Conservation (phyloP, 2,797 vertebrate genomes). For the Kryptolebias ocellatus region DNA sequence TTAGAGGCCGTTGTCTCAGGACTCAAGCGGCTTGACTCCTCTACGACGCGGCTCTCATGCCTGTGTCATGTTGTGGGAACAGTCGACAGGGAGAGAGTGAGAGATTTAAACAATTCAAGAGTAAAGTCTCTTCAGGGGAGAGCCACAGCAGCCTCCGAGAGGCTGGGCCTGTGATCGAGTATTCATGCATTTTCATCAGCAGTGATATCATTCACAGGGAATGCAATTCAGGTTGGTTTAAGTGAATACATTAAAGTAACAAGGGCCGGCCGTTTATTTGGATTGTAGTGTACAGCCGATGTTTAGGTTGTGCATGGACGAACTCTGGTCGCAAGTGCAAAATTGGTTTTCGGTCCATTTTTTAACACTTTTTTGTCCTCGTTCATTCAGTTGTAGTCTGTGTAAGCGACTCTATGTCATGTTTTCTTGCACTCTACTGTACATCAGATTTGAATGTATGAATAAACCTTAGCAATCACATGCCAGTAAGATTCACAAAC, state of each 20-base stretch:
- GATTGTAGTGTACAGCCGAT: constrained; percentile 48
- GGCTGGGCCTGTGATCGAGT: constrained; percentile 60
- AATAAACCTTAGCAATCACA: constrained; percentile 58
- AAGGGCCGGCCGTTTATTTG: constrained; percentile 60
- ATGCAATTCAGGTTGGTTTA: constrained; percentile 65
- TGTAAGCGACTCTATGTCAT: constrained; percentile 37
- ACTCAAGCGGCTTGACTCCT: constrained; percentile 71
- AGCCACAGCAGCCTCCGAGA: constrained; percentile 53
- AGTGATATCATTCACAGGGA: constrained; percentile 71
- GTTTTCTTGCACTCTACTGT: constrained; percentile 23
- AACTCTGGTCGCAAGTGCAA: constrained; percentile 41
- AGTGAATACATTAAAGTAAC: constrained; percentile 66
- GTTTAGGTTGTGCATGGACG: constrained; percentile 62
- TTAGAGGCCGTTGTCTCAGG: constrained; percentile 72
- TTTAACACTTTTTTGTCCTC: constrained; percentile 35
- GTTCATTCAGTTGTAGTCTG: constrained; percentile 44
- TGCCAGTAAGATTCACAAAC: constrained; percentile 40
- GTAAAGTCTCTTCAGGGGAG: constrained; percentile 62
- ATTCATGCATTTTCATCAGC: constrained; percentile 76
- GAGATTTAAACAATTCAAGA: constrained; percentile 62
- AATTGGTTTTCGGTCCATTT: constrained; percentile 49
- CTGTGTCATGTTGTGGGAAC: constrained; percentile 68
- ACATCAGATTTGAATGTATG: constrained; percentile 64
- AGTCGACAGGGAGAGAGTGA: constrained; percentile 39
- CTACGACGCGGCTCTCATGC: constrained; percentile 60